phyloP scores from a whole-genome alignment of 2,888 invertebrate genomes.

The Idaea aversata region DNA sequence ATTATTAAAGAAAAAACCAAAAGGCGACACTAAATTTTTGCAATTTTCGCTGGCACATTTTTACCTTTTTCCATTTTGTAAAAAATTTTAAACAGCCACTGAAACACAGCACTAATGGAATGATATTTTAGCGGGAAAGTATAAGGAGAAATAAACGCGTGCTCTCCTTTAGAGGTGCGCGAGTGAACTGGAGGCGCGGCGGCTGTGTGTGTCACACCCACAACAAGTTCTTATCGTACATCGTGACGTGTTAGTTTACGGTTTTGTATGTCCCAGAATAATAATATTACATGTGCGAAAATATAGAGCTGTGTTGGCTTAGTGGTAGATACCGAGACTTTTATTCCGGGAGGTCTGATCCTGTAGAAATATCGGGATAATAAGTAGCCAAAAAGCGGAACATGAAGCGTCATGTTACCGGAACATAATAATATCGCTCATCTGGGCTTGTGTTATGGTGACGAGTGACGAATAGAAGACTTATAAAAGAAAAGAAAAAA shows the following conservation, averaged over 20 bases:
- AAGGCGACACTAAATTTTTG: not conserved
- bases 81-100: not conserved
- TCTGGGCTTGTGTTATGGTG: no score
- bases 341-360: no score
- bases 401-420: no score
- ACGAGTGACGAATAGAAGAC: no score
- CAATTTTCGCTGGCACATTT: not conserved
- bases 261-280: slow-evolving; percentile 1
- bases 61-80: not conserved
- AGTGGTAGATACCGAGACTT: no score
- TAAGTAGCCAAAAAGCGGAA: no score
- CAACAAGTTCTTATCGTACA: not conserved
- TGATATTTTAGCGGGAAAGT: slow-evolving; percentile 1
- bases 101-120: not conserved
- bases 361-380: no score
- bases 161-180: not conserved
- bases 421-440: no score
- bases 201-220: slow-evolving; percentile 1
- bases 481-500: no score
- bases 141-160: not conserved
- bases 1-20: not conserved
- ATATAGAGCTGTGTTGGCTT: no score
- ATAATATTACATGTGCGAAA: not conserved
- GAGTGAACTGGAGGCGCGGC: slow-evolving; percentile 3
- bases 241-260: slow-evolving; percentile 1